Evolutionary conservation across 2,888 invertebrate species (phyloP).

Genomic region (Mechanitis messenoides): DNA sequence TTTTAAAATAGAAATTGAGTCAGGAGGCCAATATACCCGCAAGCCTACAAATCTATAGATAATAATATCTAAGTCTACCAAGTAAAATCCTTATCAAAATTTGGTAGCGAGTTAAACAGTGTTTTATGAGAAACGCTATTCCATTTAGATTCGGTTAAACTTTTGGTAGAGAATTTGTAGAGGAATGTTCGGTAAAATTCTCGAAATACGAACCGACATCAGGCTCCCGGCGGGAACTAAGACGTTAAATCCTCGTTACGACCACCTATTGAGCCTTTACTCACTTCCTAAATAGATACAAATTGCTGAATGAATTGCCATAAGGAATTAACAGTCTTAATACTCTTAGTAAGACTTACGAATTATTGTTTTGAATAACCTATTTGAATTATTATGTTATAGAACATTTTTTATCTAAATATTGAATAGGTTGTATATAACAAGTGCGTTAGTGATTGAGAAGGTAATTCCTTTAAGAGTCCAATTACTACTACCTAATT

Average conservation of each 20-base stretch:
- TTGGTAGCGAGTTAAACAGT: conserved; percentile 27
- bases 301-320: conserved; percentile 53
- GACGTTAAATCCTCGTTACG: conserved; percentile 67
- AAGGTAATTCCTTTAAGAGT: no score
- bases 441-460: no score
- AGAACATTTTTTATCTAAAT: no score
- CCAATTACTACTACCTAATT: no score
- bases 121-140: conserved; percentile 38
- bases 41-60: conserved; percentile 25
- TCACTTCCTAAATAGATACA: conserved; percentile 61
- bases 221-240: conserved; percentile 52
- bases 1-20: conserved; percentile 2
- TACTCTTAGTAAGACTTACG: conserved; percentile 14
- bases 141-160: conserved; percentile 47
- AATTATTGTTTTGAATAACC: neutral
- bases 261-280: conserved; percentile 56
- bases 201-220: conserved; percentile 48
- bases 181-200: conserved; percentile 66
- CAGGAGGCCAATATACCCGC: neutral
- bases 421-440: no score
- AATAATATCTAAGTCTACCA: conserved; percentile 21
- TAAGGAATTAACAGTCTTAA: conserved; percentile 41
- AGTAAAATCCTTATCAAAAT: conserved; percentile 27
- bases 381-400: neutral
- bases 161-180: conserved; percentile 61